Conservation (phyloP, 2,113 vertebrate genomes). For the Heterocephalus glaber region DNA sequence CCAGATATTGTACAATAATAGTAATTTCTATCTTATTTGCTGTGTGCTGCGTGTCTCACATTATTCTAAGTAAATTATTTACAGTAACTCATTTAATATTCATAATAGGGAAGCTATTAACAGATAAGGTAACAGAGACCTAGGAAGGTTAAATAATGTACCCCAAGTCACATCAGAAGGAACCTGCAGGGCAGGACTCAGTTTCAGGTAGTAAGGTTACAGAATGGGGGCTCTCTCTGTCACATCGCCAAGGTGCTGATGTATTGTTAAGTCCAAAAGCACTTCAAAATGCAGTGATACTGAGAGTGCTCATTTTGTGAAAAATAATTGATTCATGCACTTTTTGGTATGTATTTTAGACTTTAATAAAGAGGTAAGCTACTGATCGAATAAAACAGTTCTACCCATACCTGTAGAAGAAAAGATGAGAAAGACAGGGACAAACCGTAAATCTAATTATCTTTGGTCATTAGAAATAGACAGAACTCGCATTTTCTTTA, state of each 20-base stretch:
- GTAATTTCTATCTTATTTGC: not conserved
- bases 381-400: not conserved
- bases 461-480: not conserved
- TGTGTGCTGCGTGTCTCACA: not conserved
- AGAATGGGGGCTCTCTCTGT: not conserved
- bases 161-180: not conserved
- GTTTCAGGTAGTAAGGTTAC: not conserved
- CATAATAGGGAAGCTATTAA: not conserved
- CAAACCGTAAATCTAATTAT: not conserved
- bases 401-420: not conserved
- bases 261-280: not conserved
- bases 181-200: not conserved
- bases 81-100: slow-evolving; percentile 30
- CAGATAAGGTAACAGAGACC: not conserved
- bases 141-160: not conserved
- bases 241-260: accelerated
- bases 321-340: not conserved
- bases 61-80: slow-evolving; percentile 43
- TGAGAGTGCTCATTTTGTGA: not conserved
- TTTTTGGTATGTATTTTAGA: not conserved
- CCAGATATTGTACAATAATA: not conserved
- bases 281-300: not conserved
- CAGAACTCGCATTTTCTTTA: slow-evolving; percentile 22
- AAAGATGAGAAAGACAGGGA: not conserved
- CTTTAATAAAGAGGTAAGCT: slow-evolving; percentile 17